phyloP scores from a whole-genome alignment of 2,797 vertebrate species.

The Microtus californicus region DNA sequence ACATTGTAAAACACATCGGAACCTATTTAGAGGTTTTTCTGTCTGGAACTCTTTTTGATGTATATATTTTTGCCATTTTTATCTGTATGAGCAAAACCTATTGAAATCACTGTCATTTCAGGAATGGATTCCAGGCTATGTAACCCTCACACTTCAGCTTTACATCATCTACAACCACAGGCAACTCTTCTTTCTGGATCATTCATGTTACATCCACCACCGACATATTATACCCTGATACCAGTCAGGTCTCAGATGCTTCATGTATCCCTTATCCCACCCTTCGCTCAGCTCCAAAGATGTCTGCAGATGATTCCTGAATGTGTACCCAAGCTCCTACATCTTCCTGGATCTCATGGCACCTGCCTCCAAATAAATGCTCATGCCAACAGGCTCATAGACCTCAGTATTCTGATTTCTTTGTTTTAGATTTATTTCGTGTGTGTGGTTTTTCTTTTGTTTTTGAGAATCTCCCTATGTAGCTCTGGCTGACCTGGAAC shows the following conservation, averaged over 20 bases:
- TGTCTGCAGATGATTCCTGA: not conserved
- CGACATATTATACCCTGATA: not conserved
- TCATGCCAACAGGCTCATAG: not conserved
- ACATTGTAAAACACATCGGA: too few relatives aligned
- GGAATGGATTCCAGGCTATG: not conserved
- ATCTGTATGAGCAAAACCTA: too few relatives aligned
- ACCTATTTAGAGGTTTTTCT: too few relatives aligned
- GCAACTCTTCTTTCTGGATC: not conserved
- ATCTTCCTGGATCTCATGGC: not conserved
- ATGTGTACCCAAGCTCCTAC: not conserved
- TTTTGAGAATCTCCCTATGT: not conserved
- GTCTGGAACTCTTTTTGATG: too few relatives aligned
- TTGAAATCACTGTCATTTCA: not conserved
- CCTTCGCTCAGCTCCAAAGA: not conserved
- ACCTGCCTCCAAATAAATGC: not conserved
- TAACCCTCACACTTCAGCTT: not conserved
- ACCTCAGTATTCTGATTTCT: not conserved
- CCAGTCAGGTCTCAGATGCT: not conserved
- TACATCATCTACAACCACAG: not conserved
- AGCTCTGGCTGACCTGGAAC: not conserved
- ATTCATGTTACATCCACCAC: not conserved
- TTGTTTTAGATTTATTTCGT: not conserved
- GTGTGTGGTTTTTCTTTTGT: not conserved
- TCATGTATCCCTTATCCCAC: not conserved
- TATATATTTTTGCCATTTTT: too few relatives aligned